Percentiles rank a stretch among this genome's conserved stretches.
These are phyloP conservation scores for Ectemnius continuus DNA, from an alignment of 2,888 invertebrate genomes.

Conservation along the genomic window DNA sequence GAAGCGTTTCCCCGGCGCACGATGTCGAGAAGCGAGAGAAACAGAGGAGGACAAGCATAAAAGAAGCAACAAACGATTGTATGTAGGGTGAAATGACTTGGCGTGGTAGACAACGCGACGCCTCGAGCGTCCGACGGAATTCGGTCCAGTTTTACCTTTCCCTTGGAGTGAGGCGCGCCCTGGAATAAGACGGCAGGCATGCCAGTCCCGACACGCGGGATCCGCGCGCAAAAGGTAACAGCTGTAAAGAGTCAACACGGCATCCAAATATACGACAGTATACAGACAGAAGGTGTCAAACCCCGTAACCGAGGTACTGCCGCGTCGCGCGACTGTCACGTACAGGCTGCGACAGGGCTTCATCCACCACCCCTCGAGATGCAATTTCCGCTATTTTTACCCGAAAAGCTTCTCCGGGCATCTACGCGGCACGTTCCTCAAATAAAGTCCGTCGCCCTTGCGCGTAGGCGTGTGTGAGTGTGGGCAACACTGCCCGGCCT, in stretches of 20 bases:
- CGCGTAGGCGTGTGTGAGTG: slow-evolving; percentile 34
- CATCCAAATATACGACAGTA: slow-evolving; percentile 69
- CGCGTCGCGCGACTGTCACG: slow-evolving; percentile 72
- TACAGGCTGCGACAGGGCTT: slow-evolving; percentile 71
- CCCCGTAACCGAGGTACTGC: slow-evolving; percentile 32
- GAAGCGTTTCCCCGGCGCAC: background rate
- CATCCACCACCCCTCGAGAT: slow-evolving; percentile 70
- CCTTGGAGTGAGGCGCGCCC: slow-evolving; percentile 6
- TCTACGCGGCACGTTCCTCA: slow-evolving; percentile 76
- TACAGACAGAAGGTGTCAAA: slow-evolving; percentile 67
- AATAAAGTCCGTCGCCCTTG: slow-evolving; percentile 70
- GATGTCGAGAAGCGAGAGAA: background rate
- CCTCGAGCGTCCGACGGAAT: background rate
- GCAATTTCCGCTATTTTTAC: slow-evolving; percentile 78
- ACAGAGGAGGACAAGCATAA: background rate
- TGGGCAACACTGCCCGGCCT: slow-evolving; percentile 21
- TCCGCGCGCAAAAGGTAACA: slow-evolving; percentile 63
- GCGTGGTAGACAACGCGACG: background rate
- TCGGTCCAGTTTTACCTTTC: slow-evolving; percentile 51
- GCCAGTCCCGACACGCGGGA: slow-evolving; percentile 27
- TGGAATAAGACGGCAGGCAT: slow-evolving; percentile 17
- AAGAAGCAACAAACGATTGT: background rate
- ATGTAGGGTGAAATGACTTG: background rate
- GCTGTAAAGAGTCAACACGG: slow-evolving; percentile 73
- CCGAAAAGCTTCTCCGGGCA: slow-evolving; percentile 75